Percentiles rank a stretch among this genome's conserved stretches.
Evolutionary conservation across 1,140 invertebrate genomes (phyloP).

Genomic region (Orius laevigatus): DNA sequence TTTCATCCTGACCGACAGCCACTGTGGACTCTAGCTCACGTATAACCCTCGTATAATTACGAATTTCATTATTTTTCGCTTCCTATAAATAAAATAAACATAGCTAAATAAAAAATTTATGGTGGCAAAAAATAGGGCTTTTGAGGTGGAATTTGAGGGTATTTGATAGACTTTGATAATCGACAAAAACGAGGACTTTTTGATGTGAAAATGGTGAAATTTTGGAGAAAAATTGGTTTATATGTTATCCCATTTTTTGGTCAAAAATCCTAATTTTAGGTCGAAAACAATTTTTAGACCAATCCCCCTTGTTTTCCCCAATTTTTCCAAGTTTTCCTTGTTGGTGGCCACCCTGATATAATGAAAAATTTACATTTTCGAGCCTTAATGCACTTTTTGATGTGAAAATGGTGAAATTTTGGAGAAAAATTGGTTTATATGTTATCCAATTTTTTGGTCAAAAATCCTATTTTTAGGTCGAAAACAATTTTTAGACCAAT

Average conservation of each 20-base stretch:
- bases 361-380: not conserved
- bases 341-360: not conserved
- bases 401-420: not conserved
- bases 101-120: not conserved
- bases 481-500: not conserved
- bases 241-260: not conserved
- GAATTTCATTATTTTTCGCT: constrained; percentile 11
- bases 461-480: not conserved
- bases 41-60: constrained; percentile 7
- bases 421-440: not conserved
- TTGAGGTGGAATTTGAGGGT: not conserved
- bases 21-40: constrained; percentile 18
- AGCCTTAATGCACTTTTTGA: not conserved
- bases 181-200: not conserved
- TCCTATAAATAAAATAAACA: constrained; percentile 12
- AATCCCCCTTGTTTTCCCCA: not conserved
- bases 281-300: not conserved
- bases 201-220: not conserved
- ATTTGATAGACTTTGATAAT: not conserved
- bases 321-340: not conserved
- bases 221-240: not conserved
- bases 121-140: not conserved
- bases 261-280: not conserved
- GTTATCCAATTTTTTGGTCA: not conserved
- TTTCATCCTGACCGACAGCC: constrained; percentile 20